Base-by-base conservation (phyloP, 2,888 invertebrate species). In the Lymantria dispar region DNA sequence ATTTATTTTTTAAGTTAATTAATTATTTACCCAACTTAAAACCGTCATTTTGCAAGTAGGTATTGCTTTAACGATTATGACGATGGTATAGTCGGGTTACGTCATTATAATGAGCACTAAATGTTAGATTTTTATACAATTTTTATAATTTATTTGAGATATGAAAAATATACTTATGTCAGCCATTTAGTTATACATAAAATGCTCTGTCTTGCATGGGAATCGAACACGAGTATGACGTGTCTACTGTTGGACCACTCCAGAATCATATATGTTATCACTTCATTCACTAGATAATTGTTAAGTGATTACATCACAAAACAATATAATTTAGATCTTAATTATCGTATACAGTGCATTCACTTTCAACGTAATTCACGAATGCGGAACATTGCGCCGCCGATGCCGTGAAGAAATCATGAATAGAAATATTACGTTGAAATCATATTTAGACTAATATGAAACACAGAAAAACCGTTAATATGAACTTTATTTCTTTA, bases 291-390 rank as follows among this genome's bases (percentile, higher is more conserved):
- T 56, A 45, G 33, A 33, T 33, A 1, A 2, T 33, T 33, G 33
- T 33, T n/a, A 33, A 10, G 33, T 33, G 33, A 33, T 33, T 33
- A 33, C 33, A 33, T 33, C 33, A 65, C 41, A 41, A 52, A 57
- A 64, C 68, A 65, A 64, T 61, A 57, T 52, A 59, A 53, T 45
- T 49, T 52, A 53, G 45, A 58, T 64, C 50, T 67, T 58, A 65
- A 65, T 68, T 68, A 58, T 64, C 45, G 48, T 68, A 61, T 52
- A 64, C 52, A 51, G 48, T 59, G 55, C 68, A 55, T 62, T 65
- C 65, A 65, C 65, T 65, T 65, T 65, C 65, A 43, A 59, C 15
- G 55, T 22, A 47, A 68, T 59, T 48, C 65, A 65, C 50, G 56
- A 68, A 62, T 57, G 68, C 68, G 68, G 65, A 65, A 65, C 65